Evolutionary conservation across 2,797 vertebrate genomes (phyloP), one percentile per base, ranked within the genome.

Genomic region (Halcyon badia): DNA sequence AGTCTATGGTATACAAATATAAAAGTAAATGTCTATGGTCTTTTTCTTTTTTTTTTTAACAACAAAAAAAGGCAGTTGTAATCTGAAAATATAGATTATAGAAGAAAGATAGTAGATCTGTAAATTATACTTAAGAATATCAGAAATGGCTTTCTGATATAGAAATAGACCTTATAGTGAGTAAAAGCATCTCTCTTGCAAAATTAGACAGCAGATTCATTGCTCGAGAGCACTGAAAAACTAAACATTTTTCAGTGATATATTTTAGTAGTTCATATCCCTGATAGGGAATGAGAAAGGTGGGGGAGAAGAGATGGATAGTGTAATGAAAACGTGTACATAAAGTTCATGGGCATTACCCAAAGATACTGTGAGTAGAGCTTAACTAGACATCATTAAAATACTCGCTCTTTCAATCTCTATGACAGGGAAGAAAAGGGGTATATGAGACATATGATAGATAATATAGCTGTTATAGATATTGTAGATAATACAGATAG

Each of bases 1-100:
- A 61, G 20, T 19, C 7, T 70, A 77, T 84, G 9, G 1, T 37
- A 65, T 24, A 9, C 4, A 71, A 71, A 86, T 41, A 28, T 10
- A 64, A 11, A 0, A 2, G 7, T n/a, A 84, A 72, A 73, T 44
- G 69, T 82, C 39, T 42, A 42, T 4, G 1, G 0, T 21, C 39
- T 9, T 15, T 25, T 10, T 33, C n/a, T 58, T 56, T n/a, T 20
- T 31, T 54, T 54, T 54, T 54, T 11, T 18, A 51, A 51, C 26
- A 49, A 28, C 49, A 5, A 14, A 51, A 24, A 1, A 28, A 20
- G 2, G 26, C 8, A 18, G 1, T 22, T 41, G 3, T 21, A 5
- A 3, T 68, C 44, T 41, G 21, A 87, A 83, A 48, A 6, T 28
- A 14, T 3, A 65, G 2, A 9, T 6, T 0, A 39, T 64, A 52